Base-by-base conservation (phyloP, 2,113 vertebrate genomes). In the Aspidoscelis tigris region DNA sequence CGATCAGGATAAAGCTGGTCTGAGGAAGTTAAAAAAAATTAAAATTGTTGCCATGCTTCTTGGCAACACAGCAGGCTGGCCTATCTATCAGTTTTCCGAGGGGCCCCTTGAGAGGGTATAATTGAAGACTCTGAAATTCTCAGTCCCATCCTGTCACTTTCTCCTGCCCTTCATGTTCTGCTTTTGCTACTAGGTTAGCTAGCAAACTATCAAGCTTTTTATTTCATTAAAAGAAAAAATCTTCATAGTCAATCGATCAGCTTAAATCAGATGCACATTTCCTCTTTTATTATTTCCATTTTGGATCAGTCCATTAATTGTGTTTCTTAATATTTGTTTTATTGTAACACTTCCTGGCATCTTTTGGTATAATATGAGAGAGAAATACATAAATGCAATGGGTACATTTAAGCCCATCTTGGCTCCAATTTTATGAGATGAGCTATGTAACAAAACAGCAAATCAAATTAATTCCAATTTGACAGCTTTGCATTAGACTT, bases 1-100 rank as follows among this genome's bases (percentile, higher is more conserved):
- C 76, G 72, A 90, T 84, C 24, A 53, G 82, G 39, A 89, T 10
- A 85, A 88, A 93, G 85, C 80, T 72, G 21, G 84, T 84, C 88
- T 87, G 72, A 86, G 33, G 21, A 84, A 64, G 78, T 71, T 14
- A 61, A 61, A 61, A 53, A 82, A 76, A 80, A 76, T 8, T 64
- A 77, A 77, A 72, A 33, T 88, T 88, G 90, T 87, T 76, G 81
- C 33, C 79, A 89, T n/a, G 26, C 65, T 87, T 10, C n/a, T 84
- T 81, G 77, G 86, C 83, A 90, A 86, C 58, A 39, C 78, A 72
- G 10, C 3, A 55, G 47, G 43, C 47, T 84, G 53, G 65, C 41
- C 64, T 55, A 58, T 78, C 61, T 55, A 86, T 77, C 24, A 8
- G 33, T 81, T 88, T 79, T 61, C 4, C 81, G 87, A 84, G 70